Evolutionary conservation across 2,888 invertebrate species (phyloP).

Genomic region (Noctua janthe): DNA sequence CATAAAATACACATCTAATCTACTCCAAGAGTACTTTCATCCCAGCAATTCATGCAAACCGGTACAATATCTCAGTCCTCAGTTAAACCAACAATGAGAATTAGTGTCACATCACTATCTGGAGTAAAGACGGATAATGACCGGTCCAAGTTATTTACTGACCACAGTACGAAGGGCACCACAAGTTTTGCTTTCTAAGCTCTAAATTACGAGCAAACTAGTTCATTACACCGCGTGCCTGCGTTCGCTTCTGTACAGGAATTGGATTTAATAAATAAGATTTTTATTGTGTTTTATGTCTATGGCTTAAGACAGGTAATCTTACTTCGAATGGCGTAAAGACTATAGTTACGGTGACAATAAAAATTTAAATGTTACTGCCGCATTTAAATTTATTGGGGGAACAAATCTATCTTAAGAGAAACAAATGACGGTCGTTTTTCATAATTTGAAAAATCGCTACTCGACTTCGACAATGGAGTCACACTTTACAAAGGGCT

Average conservation of each 20-base stretch:
- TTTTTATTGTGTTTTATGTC: constrained; percentile 59
- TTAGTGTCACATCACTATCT: constrained; percentile 79
- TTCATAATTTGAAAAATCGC: constrained; percentile 45
- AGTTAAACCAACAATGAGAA: constrained; percentile 78
- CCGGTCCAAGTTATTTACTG: constrained; percentile 78
- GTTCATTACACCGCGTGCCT: constrained; percentile 56
- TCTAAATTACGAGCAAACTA: constrained; percentile 77
- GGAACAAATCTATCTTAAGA: constrained; percentile 39
- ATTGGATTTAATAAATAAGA: constrained; percentile 59
- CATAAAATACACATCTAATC: constrained; percentile 51
- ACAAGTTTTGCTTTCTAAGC: constrained; percentile 84
- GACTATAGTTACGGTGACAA: constrained; percentile 40
- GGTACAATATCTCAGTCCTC: constrained; percentile 72
- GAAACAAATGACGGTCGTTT: constrained; percentile 53
- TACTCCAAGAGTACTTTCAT: constrained; percentile 61
- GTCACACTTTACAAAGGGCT: constrained; percentile 53
- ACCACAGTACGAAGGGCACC: constrained; percentile 73
- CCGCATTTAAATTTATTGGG: constrained; percentile 32
- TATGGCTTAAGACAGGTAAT: constrained; percentile 52
- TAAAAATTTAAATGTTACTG: constrained; percentile 35
- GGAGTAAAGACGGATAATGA: constrained; percentile 82
- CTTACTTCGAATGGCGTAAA: constrained; percentile 36
- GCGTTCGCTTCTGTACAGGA: constrained; percentile 44
- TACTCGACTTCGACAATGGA: constrained; percentile 45
- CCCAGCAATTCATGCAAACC: constrained; percentile 58